Evolutionary conservation across 2,888 invertebrate genomes (phyloP), one percentile per base, ranked within the genome.

Genomic region (Parnassius apollo): DNA sequence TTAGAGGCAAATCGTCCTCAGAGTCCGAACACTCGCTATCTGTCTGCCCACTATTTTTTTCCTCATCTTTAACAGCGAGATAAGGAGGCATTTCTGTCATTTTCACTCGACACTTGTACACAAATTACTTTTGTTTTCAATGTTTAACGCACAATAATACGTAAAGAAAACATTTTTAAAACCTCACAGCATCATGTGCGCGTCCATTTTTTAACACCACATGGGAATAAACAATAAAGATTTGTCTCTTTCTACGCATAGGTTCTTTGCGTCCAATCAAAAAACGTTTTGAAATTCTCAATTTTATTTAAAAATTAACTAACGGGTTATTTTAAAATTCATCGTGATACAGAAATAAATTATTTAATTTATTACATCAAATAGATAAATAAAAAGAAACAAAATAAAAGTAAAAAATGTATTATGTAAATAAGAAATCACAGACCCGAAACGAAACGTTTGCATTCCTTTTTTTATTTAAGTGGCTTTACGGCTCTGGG

Each of bases 1-100:
- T 94, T 68, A 96, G 82, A 57, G 95, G 95, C 78, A 95, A 90
- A 82, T 93, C 93, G 79, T 95, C 95, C 72, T 93, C 92, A 71
- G 90, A 85, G 71, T 91, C 91, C 66, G 84, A 85, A 68, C 82
- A 81, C 74, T 90, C 90, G 81, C 83, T 85, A 73, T 91, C 91
- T 77, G 77, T 79, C 69, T 84, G 81, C 72, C 76, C 86, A 82
- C 82, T 83, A 69, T 80, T 83, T 78, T 85, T 86, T 69, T 85
- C 87, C 80, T 90, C 90, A 83, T 89, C 87, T 79, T 89, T 90
- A 66, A 78, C 78, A 70, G 81, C 81, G 76, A 89, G 88, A 85
- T 88, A 88, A 81, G 91, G 92, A 85, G 90, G 88, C 91, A 91
- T 92, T 74, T 91, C 90, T 85, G 89, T 88, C 92, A 92, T 92